Evolutionary conservation across 2,797 vertebrate genomes (phyloP).

Genomic region (Melanotaenia boesemani): DNA sequence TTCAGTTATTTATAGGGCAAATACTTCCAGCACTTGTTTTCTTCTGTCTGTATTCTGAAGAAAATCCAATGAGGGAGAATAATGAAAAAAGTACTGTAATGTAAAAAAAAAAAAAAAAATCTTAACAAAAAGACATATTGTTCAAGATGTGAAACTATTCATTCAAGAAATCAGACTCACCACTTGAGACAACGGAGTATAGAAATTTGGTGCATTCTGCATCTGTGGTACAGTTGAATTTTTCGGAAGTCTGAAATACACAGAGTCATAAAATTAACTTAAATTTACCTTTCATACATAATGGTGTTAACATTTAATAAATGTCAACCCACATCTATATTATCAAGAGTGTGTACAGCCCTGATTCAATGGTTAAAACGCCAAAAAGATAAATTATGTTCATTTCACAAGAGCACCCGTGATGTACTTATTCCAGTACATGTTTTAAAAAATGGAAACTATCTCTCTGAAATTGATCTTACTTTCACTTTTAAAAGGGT

Average conservation of each 20-base stretch:
- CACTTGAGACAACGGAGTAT: slow-evolving; percentile 42
- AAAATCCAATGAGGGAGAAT: too few relatives aligned
- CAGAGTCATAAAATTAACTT: slow-evolving; percentile 29
- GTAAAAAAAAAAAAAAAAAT: too few relatives aligned
- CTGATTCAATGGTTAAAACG: background rate
- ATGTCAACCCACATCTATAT: background rate
- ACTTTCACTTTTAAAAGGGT: too few relatives aligned
- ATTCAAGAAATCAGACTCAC: slow-evolving; percentile 56
- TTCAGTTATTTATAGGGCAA: too few relatives aligned
- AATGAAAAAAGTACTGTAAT: too few relatives aligned
- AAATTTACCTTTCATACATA: background rate
- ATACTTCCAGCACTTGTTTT: too few relatives aligned
- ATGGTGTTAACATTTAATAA: background rate
- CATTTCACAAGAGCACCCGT: background rate
- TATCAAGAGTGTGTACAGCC: background rate
- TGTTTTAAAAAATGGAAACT: too few relatives aligned
- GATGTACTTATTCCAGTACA: background rate
- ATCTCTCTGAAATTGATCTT: too few relatives aligned
- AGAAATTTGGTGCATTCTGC: slow-evolving; percentile 39
- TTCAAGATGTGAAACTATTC: background rate
- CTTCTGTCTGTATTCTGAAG: too few relatives aligned
- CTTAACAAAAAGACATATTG: background rate
- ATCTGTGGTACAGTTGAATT: slow-evolving; percentile 21
- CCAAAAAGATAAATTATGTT: background rate
- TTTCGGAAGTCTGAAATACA: fast-evolving